Evolutionary conservation across 2,113 vertebrate genomes (phyloP).

Genomic region (Stictonetta naevosa): DNA sequence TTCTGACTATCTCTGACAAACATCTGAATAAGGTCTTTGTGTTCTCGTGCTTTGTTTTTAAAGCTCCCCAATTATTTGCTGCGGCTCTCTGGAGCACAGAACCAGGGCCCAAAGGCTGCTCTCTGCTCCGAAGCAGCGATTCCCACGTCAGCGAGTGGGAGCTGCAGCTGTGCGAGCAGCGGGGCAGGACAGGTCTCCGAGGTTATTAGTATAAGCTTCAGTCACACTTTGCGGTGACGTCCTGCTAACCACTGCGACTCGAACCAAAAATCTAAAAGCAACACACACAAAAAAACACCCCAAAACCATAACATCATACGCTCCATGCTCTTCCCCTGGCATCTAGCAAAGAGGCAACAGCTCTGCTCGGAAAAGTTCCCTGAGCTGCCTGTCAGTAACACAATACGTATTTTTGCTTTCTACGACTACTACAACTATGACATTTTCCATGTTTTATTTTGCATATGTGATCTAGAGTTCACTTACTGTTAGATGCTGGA

Average conservation of each 20-base stretch:
- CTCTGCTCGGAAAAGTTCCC: neutral
- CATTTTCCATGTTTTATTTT: constrained; percentile 79
- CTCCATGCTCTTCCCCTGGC: constrained; percentile 26
- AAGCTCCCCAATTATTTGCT: neutral
- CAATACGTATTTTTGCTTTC: constrained; percentile 47
- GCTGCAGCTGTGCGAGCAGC: neutral
- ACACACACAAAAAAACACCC: neutral
- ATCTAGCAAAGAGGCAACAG: constrained; percentile 51
- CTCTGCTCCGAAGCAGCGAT: neutral
- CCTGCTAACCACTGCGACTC: neutral
- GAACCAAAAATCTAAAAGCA: constrained; percentile 8
- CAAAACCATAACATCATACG: neutral
- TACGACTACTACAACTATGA: constrained; percentile 67
- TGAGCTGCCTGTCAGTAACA: constrained; percentile 53
- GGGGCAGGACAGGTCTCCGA: neutral
- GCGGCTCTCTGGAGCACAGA: constrained; percentile 10
- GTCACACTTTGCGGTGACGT: constrained; percentile 27
- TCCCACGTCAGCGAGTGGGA: neutral
- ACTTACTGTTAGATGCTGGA: constrained; percentile 99
- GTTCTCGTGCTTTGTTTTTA: constrained; percentile 27
- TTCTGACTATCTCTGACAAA: constrained; percentile 52
- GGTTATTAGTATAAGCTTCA: constrained; percentile 14
- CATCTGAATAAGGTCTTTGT: constrained; percentile 53
- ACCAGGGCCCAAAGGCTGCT: neutral
- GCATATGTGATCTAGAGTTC: constrained; percentile 80